phyloP scores from a whole-genome alignment of 2,888 invertebrate species.

The Drosophila diplacantha region DNA sequence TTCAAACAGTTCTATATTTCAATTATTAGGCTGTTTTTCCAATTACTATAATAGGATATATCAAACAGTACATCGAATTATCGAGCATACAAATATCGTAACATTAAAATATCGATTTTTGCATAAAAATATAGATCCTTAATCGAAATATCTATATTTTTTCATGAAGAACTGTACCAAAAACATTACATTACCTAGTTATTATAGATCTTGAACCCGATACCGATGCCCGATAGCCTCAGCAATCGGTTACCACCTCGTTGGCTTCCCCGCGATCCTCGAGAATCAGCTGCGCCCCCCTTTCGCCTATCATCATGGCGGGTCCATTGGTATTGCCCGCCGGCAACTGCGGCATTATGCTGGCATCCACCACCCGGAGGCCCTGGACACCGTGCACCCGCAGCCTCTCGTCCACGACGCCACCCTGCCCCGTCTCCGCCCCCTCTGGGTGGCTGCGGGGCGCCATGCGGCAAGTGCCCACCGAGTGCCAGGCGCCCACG shows the following conservation, averaged over 20 bases:
- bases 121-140: no score
- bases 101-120: not conserved
- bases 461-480: constrained; percentile 86
- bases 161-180: no score
- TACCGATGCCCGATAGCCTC: no score
- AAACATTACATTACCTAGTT: not conserved
- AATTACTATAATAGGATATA: no score
- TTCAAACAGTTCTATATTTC: no score
- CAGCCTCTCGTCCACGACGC: constrained; percentile 80
- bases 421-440: constrained; percentile 27
- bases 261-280: constrained; percentile 43
- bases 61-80: no score
- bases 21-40: no score
- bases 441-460: constrained; percentile 1
- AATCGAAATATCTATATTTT: not conserved
- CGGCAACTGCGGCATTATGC: constrained; percentile 88
- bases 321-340: constrained; percentile 91
- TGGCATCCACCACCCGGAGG: constrained; percentile 89
- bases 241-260: constrained; percentile 18
- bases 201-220: no score
- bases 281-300: constrained; percentile 80
- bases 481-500: constrained; percentile 82
- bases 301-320: constrained; percentile 91
- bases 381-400: constrained; percentile 81
- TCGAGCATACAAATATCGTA: not conserved